Percentiles rank a stretch among this genome's conserved stretches.
Conservation (phyloP, 2,888 invertebrate genomes). For the Lordiphosa fenestrarum region DNA sequence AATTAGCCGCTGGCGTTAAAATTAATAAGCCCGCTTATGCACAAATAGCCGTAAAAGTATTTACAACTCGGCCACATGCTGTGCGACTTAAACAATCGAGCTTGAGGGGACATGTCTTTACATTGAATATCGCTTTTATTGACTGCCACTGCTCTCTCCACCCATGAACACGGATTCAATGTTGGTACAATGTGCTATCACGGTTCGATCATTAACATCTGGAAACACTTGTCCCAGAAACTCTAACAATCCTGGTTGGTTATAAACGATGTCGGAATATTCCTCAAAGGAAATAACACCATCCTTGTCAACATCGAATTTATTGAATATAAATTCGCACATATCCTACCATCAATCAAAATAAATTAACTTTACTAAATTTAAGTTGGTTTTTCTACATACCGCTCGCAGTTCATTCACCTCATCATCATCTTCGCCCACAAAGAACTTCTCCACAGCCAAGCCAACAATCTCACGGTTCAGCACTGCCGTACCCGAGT, state of each 20-base stretch:
- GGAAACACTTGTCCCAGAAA: constrained; percentile 88
- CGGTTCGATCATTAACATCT: constrained; percentile 4
- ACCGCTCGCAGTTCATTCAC: constrained; percentile 83
- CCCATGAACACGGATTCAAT: not conserved
- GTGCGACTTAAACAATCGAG: too few species aligned
- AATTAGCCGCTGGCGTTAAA: constrained; percentile 14
- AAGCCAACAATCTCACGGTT: constrained; percentile 86
- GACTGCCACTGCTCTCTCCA: too few species aligned
- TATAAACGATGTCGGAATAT: constrained; percentile 83
- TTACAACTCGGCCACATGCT: constrained; percentile 37
- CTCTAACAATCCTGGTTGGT: constrained; percentile 86
- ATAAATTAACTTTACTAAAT: not conserved
- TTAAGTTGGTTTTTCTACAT: constrained; percentile 2
- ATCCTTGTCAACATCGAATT: constrained; percentile 88
- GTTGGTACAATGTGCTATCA: constrained; percentile 26
- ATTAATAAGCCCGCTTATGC: constrained; percentile 43
- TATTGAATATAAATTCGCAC: constrained; percentile 86
- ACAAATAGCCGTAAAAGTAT: constrained; percentile 46
- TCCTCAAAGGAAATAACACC: constrained; percentile 84
- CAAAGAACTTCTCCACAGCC: constrained; percentile 80
- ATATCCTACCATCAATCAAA: constrained; percentile 82
- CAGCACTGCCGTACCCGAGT: constrained; percentile 84
- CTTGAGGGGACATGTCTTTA: too few species aligned
- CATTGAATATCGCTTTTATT: too few species aligned
- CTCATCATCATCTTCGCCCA: constrained; percentile 85